These are phyloP conservation scores for Schizothorax lantsangensis DNA, from an alignment of 2,797 vertebrate genomes.

Conservation along the genomic window DNA sequence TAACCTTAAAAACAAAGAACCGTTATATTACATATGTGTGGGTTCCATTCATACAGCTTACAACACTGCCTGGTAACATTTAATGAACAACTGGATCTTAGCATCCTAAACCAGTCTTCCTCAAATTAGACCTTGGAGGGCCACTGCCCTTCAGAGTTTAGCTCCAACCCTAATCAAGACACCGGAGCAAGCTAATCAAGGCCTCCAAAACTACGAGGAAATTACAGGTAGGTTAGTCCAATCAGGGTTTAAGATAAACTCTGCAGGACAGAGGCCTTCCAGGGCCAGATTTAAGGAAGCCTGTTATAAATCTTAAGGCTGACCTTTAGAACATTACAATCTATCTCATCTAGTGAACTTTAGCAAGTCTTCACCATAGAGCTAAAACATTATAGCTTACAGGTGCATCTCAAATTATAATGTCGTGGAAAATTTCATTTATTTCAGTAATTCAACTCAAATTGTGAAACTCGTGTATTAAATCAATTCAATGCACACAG, in stretches of 20 bases:
- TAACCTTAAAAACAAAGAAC: conserved; percentile 68
- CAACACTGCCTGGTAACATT: neutral
- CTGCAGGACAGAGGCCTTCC: neutral
- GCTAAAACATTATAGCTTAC: neutral
- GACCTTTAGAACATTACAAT: neutral
- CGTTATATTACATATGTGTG: neutral
- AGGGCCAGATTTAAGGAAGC: neutral
- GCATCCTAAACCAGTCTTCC: neutral
- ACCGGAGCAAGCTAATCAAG: neutral
- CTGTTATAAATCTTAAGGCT: neutral
- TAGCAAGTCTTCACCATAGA: neutral
- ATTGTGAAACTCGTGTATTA: too few species aligned
- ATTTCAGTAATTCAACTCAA: too few species aligned
- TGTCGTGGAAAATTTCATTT: too few species aligned
- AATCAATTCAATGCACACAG: too few species aligned
- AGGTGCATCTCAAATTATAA: too few species aligned
- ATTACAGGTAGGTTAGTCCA: neutral
- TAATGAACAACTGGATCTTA: neutral
- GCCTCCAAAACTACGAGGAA: neutral
- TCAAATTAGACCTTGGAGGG: neutral
- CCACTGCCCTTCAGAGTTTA: neutral
- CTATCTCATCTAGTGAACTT: neutral
- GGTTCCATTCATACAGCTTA: neutral
- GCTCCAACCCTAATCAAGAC: neutral
- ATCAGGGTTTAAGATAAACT: neutral